phyloP scores from a whole-genome alignment of 2,113 vertebrate species.

The Etheostoma spectabile region DNA sequence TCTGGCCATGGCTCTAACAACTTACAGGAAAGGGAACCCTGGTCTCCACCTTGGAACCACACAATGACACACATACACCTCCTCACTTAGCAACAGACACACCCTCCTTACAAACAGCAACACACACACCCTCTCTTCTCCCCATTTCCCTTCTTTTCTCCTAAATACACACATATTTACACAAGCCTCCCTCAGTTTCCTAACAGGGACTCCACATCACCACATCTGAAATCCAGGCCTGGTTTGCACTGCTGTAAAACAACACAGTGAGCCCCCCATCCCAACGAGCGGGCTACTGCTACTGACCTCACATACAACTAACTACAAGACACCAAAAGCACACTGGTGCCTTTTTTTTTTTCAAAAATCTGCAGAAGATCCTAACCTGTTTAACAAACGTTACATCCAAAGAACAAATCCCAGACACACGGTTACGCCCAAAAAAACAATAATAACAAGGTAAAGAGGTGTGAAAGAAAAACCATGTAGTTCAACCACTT shows the following conservation, averaged over 20 bases:
- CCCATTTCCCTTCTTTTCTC: conserved; percentile 43
- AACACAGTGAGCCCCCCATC: conserved; percentile 66
- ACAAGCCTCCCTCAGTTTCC: conserved; percentile 56
- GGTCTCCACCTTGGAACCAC: conserved; percentile 58
- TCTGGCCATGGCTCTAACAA: conserved; percentile 43
- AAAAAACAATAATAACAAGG: neutral
- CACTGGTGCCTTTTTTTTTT: conserved; percentile 2
- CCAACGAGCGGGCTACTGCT: conserved; percentile 50
- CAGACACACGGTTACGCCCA: neutral
- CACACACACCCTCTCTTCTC: conserved; percentile 18
- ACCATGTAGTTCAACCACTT: neutral
- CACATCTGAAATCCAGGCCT: conserved; percentile 67
- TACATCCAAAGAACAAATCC: neutral
- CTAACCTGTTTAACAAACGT: neutral
- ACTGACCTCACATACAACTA: conserved; percentile 54
- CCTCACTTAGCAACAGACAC: conserved; percentile 58
- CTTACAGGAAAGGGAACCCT: conserved; percentile 68
- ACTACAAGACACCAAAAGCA: conserved; percentile 47
- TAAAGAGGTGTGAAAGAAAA: neutral
- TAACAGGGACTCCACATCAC: conserved; percentile 58
- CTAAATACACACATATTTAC: conserved; percentile 25
- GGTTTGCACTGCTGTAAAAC: conserved; percentile 59
- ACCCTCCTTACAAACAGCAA: conserved; percentile 57
- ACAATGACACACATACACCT: conserved; percentile 64
- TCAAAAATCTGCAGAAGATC: neutral